phyloP scores from a whole-genome alignment of 2,797 vertebrate species.

The Danio tinwini region DNA sequence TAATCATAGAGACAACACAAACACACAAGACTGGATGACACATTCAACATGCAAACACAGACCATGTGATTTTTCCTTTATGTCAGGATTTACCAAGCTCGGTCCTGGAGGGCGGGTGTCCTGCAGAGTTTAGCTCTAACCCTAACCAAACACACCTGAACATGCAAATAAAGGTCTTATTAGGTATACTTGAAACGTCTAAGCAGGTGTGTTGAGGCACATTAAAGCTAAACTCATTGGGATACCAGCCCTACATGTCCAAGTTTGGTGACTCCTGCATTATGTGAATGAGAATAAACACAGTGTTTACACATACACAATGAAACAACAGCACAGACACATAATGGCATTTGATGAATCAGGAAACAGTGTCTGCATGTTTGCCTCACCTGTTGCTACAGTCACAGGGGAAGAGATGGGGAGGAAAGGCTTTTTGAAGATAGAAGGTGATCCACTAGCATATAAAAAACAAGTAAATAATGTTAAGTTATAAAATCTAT shows the following conservation, averaged over 20 bases:
- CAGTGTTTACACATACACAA: constrained; percentile 1
- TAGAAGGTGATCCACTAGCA: constrained; percentile 82
- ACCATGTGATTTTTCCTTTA: constrained; percentile 18
- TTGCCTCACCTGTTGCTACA: constrained; percentile 78
- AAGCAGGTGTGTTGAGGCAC: too few species aligned
- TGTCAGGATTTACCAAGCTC: too few species aligned
- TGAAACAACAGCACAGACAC: constrained; percentile 61
- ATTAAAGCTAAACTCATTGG: too few species aligned
- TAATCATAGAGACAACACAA: constrained; percentile 71
- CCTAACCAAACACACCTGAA: too few species aligned
- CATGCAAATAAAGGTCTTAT: too few species aligned
- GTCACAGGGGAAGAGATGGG: constrained; percentile 81
- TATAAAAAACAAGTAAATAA: constrained; percentile 10
- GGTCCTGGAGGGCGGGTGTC: too few species aligned
- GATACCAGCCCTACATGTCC: too few species aligned
- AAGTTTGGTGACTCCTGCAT: neutral
- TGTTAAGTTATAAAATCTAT: neutral
- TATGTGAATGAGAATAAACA: constrained; percentile 9
- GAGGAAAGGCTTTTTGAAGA: constrained; percentile 88
- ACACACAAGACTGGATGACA: constrained; percentile 46
- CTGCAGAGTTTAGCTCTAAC: too few species aligned
- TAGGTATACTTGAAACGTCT: too few species aligned
- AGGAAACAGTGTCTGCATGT: constrained; percentile 8
- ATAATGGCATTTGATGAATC: constrained; percentile 51
- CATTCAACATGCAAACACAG: constrained; percentile 34